Percentiles rank a stretch among this genome's conserved stretches.
Evolutionary conservation across 2,888 invertebrate species (phyloP).

Genomic region (Tholera decimalis): DNA sequence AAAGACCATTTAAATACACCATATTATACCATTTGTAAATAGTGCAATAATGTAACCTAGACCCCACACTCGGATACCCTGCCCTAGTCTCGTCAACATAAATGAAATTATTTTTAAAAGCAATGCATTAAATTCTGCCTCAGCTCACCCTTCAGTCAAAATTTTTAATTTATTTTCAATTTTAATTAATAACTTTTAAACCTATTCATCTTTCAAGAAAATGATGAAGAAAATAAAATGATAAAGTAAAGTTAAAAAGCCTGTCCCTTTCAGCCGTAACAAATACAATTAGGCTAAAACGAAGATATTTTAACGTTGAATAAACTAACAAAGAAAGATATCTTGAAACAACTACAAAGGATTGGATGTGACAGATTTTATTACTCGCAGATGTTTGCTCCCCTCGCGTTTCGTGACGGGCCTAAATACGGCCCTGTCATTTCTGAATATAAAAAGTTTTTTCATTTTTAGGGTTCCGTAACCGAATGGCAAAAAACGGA

Average conservation of each 20-base stretch:
- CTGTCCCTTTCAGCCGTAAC: conserved; percentile 23
- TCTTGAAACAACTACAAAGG: conserved; percentile 46
- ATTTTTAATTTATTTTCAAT: too few species aligned
- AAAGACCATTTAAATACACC: too few species aligned
- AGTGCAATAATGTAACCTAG: too few species aligned
- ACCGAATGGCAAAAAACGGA: too few species aligned
- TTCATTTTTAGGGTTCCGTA: neutral
- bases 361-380: conserved; percentile 45
- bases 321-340: conserved; percentile 54
- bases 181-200: too few species aligned
- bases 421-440: conserved; percentile 33
- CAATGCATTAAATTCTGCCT: too few species aligned
- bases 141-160: too few species aligned
- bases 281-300: conserved; percentile 40
- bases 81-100: too few species aligned
- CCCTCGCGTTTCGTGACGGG: neutral
- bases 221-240: too few species aligned
- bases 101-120: too few species aligned
- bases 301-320: conserved; percentile 22
- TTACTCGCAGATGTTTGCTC: conserved; percentile 27
- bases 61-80: too few species aligned
- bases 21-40: too few species aligned
- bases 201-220: conserved; percentile 3
- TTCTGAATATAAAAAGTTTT: neutral
- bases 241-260: conserved; percentile 29